phyloP scores from a whole-genome alignment of 2,797 vertebrate genomes.

The Sylvilagus floridanus region DNA sequence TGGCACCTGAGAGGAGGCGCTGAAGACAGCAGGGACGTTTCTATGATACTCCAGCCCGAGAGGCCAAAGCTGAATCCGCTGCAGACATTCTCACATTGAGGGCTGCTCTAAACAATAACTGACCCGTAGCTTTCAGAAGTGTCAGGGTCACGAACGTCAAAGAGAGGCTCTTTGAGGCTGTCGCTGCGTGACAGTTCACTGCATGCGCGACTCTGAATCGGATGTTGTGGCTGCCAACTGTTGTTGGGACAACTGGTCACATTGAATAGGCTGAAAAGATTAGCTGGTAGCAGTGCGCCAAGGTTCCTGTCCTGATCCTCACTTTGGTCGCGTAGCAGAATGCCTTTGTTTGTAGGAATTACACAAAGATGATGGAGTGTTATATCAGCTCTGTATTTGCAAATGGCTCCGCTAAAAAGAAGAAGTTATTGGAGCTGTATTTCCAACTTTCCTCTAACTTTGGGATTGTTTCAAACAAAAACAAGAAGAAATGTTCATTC shows the following conservation, averaged over 20 bases:
- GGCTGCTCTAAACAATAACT: neutral
- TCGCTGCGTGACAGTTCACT: too few species aligned
- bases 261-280: neutral
- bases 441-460: slow-evolving; percentile 6
- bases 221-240: neutral
- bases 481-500: neutral
- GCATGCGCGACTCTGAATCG: neutral
- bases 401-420: neutral
- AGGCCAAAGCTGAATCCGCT: neutral
- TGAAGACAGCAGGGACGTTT: neutral
- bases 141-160: neutral
- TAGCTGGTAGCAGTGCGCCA: neutral
- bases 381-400: neutral
- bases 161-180: neutral
- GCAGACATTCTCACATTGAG: neutral
- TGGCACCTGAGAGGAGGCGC: neutral
- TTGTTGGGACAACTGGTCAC: neutral
- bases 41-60: neutral
- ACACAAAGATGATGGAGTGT: neutral
- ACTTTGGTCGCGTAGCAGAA: neutral
- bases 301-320: neutral
- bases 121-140: neutral
- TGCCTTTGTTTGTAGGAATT: neutral
- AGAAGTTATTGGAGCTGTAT: neutral
- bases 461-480: neutral